Conservation (phyloP, 2,113 vertebrate genomes). For the Ceyx margarethae region DNA sequence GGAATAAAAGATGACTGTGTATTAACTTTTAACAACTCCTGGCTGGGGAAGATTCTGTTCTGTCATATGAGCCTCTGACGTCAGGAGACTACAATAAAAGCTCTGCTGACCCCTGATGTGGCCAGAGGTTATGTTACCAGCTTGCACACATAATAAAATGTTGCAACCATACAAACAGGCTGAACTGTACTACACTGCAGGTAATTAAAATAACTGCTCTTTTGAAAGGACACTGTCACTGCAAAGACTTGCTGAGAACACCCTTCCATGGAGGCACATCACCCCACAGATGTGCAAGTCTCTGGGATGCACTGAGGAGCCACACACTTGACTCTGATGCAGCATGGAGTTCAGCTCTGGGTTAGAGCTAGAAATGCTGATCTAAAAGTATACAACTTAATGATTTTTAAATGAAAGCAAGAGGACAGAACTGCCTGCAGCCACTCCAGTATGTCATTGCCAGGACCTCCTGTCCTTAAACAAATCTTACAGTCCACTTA, state of each 20-base stretch:
- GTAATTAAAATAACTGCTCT: not conserved
- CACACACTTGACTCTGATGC: not conserved
- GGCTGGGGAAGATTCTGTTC: not conserved
- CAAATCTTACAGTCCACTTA: not conserved
- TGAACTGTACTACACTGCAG: not conserved
- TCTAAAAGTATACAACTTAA: not conserved
- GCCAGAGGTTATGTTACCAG: not conserved
- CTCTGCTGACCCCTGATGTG: not conserved
- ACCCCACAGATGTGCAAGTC: not conserved
- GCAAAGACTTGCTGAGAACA: not conserved
- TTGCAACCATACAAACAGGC: not conserved
- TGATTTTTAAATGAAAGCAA: not conserved
- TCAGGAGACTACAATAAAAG: not conserved
- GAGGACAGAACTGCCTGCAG: not conserved
- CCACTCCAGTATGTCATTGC: not conserved
- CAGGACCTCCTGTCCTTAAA: not conserved
- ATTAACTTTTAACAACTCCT: not conserved
- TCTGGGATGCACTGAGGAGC: not conserved
- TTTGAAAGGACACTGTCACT: not conserved
- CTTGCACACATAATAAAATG: not conserved
- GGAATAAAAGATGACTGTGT: not conserved
- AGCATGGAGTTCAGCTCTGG: not conserved
- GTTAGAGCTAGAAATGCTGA: not conserved
- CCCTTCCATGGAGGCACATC: not conserved
- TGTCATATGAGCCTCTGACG: not conserved